Percentiles rank a stretch among this genome's conserved stretches.
phyloP scores from a whole-genome alignment of 2,888 invertebrate genomes.

The Folsomia manolachei region DNA sequence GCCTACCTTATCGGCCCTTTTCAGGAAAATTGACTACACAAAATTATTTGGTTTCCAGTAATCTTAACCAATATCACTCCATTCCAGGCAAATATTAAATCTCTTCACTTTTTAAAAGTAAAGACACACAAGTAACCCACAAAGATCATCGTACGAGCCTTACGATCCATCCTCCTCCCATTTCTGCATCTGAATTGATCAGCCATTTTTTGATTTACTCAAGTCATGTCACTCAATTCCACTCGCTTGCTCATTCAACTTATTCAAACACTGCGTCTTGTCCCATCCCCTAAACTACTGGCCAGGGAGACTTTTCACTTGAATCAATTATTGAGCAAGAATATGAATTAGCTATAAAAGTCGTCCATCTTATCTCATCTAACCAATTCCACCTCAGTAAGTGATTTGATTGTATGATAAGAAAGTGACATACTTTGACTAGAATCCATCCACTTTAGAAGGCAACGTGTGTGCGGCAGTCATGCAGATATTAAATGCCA shows the following conservation, averaged over 20 bases:
- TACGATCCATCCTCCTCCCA: neutral
- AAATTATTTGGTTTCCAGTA: no score
- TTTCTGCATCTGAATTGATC: neutral
- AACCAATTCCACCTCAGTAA: no score
- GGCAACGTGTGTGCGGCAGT: no score
- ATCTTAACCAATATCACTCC: no score
- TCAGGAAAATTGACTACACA: no score
- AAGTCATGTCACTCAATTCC: neutral
- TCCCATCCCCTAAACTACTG: neutral
- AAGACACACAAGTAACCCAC: no score
- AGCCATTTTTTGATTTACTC: neutral
- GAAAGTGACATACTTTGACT: neutral
- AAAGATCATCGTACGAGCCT: no score
- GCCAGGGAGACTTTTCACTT: neutral
- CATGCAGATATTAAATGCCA: neutral
- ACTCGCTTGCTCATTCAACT: neutral
- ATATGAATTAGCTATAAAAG: constrained; percentile 6
- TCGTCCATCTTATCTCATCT: constrained; percentile 1
- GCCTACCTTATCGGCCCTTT: no score
- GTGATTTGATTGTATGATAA: neutral
- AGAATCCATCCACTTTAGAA: neutral
- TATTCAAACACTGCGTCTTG: neutral
- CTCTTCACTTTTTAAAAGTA: no score
- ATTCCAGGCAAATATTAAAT: no score
- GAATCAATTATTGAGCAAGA: constrained; percentile 6